Evolutionary conservation across 2,888 invertebrate genomes (phyloP).

Genomic region (Nemapogon koenigi): DNA sequence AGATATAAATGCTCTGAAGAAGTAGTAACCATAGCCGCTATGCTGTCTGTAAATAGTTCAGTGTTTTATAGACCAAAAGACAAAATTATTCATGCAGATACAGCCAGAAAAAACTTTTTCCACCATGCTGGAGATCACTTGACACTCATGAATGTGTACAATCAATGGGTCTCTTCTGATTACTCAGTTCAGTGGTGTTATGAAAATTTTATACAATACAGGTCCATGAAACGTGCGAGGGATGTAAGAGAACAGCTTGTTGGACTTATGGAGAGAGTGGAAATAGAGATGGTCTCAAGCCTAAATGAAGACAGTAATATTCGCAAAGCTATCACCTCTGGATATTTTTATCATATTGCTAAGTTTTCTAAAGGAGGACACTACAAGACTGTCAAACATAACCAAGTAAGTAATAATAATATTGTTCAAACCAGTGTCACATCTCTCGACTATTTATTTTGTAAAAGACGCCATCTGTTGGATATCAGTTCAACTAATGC

Average conservation of each 20-base stretch:
- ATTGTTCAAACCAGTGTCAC: no score
- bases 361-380: conserved; percentile 92
- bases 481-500: no score
- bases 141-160: conserved; percentile 94
- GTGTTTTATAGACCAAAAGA: conserved; percentile 99
- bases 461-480: no score
- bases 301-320: conserved; percentile 85
- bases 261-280: conserved; percentile 94
- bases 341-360: conserved; percentile 98
- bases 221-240: conserved; percentile 94
- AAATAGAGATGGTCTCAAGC: conserved; percentile 92
- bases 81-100: conserved; percentile 97
- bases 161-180: conserved; percentile 95
- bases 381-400: conserved; percentile 98
- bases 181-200: conserved; percentile 99
- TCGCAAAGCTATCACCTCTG: conserved; percentile 94
- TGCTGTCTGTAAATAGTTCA: conserved; percentile 97
- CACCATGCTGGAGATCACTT: conserved; percentile 93
- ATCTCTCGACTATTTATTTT: no score
- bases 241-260: conserved; percentile 96
- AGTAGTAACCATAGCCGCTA: conserved; percentile 93
- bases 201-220: conserved; percentile 97
- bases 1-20: conserved; percentile 98
- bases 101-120: conserved; percentile 94
- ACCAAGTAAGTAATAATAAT: conserved; percentile 72